Evolutionary conservation across 1,140 invertebrate species (phyloP), one percentile per base, ranked within the genome.

Genomic region (Neoseiulus cucumeris): DNA sequence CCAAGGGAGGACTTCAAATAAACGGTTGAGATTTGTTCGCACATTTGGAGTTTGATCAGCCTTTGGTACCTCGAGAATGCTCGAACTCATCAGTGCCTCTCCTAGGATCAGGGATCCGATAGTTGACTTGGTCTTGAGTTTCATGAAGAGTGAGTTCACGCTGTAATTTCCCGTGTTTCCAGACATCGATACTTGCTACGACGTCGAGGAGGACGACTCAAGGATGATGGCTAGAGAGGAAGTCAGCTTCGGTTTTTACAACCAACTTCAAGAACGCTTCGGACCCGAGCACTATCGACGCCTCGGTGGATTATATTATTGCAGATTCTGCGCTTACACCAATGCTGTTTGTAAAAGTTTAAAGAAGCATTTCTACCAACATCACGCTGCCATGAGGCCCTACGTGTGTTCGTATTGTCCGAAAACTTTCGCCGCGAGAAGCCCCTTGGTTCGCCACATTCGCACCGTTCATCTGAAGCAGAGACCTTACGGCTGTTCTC

Each of bases 281-380:
- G 51, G 51, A 33, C 51, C 51, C 2, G 25, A 59, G 51, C 51
- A 59, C 22, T 59, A 59, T 59, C 51, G 51, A 12, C 51, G 51
- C 22, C 14, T 59, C 14, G 51, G 33, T 25, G 25, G 51, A 17
- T 17, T 29, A 25, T 59, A 59, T 20, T 29, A 2, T 9, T 59
- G 51, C 22, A 33, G 25, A 2, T 59, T 29, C 33, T 59, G 51
- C 51, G 25, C 51, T 17, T 59, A 59, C 22, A 29, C 51, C 12
- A 59, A 59, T 20, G 51, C 25, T 2, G 51, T 59, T 17, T 59
- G 51, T 9, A 59, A 59, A 59, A 59, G 51, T 33, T 2, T 59
- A 2, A 59, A 59, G 9, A 59, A 59, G 9, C 51, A 59, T 25
- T 59, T 29, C 22, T 59, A 59, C 51, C 51, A 59, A 33, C 51